Percentiles rank a stretch among this genome's conserved stretches.
phyloP scores from a whole-genome alignment of 2,888 invertebrate species.

The Euphydryas editha region DNA sequence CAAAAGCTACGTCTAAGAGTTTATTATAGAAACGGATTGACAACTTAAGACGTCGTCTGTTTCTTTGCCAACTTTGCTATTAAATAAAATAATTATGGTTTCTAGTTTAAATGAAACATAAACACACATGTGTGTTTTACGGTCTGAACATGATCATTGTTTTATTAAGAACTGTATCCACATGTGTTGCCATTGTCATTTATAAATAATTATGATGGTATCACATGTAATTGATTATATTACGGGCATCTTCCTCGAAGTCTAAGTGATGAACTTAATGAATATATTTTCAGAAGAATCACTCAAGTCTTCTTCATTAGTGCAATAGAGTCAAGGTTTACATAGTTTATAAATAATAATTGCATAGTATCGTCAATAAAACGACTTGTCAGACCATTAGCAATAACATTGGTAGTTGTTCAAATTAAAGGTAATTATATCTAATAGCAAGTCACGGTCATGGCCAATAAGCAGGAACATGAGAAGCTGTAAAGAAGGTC shows the following conservation, averaged over 20 bases:
- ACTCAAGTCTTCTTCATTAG: slow-evolving; percentile 46
- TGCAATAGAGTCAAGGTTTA: slow-evolving; percentile 52
- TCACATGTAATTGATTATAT: slow-evolving; percentile 5
- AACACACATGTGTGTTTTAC: slow-evolving; percentile 54
- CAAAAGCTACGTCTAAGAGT: slow-evolving; percentile 64
- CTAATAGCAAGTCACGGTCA: slow-evolving; percentile 81
- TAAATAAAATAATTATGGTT: slow-evolving; percentile 67
- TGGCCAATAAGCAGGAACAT: slow-evolving; percentile 81
- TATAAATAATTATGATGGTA: slow-evolving; percentile 22
- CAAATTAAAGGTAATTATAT: slow-evolving; percentile 82
- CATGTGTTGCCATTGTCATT: slow-evolving; percentile 36
- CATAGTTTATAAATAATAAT: slow-evolving; percentile 74
- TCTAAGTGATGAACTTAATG: background rate
- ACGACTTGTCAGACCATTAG: slow-evolving; percentile 65
- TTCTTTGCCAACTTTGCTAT: slow-evolving; percentile 82
- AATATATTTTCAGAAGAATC: slow-evolving; percentile 32
- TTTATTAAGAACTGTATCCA: slow-evolving; percentile 56
- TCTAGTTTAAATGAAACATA: slow-evolving; percentile 46
- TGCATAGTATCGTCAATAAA: slow-evolving; percentile 54
- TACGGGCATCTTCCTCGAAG: background rate
- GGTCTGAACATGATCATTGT: slow-evolving; percentile 57
- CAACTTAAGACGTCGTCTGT: slow-evolving; percentile 67
- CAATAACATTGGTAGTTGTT: slow-evolving; percentile 73
- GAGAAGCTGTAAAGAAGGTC: slow-evolving; percentile 70
- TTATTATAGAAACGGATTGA: slow-evolving; percentile 74